Conservation (phyloP, 1,140 invertebrate genomes). For the Propsilocerus akamusi region DNA sequence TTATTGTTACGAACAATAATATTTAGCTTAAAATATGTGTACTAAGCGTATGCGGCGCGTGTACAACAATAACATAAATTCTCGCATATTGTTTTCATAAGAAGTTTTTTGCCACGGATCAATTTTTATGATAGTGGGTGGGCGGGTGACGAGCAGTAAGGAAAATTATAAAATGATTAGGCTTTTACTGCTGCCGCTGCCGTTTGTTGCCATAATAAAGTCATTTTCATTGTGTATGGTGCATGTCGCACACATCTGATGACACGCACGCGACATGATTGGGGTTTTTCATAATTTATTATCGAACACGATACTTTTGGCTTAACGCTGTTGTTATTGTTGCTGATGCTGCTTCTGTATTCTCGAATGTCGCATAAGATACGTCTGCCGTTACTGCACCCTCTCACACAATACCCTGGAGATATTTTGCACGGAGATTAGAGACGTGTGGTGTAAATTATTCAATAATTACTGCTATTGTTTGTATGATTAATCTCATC, state of each 20-base stretch:
- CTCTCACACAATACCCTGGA: no score
- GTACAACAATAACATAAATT: no score
- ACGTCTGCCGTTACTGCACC: no score
- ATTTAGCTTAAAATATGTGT: no score
- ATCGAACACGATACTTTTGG: slow-evolving; percentile 1
- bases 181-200: not conserved
- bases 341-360: not conserved
- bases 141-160: no score
- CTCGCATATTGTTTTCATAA: no score
- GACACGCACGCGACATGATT: not conserved
- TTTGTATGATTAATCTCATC: not conserved
- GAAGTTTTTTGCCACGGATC: not conserved
- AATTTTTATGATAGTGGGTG: not conserved
- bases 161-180: not conserved
- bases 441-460: not conserved
- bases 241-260: no score
- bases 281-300: slow-evolving; percentile 3
- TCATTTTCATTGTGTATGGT: not conserved
- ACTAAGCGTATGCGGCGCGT: no score
- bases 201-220: not conserved
- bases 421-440: not conserved
- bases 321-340: not conserved
- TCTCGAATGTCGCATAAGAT: not conserved
- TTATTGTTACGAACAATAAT: no score
- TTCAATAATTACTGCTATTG: not conserved